phyloP scores from a whole-genome alignment of 1,140 invertebrate species.

The Caenorhabditis tropicalis region DNA sequence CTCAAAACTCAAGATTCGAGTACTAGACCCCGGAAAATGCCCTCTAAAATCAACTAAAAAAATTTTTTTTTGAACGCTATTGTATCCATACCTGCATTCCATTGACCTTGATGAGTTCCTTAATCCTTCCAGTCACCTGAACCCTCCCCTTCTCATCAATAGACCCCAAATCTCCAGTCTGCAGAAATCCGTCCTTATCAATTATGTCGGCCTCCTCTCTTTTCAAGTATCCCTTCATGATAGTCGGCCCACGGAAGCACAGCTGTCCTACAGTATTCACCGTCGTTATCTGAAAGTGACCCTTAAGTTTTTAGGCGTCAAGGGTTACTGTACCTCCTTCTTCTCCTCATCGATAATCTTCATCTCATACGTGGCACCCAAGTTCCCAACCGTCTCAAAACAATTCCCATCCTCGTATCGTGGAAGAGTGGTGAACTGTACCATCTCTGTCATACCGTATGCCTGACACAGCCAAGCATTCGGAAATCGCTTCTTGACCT shows the following conservation, averaged over 20 bases:
- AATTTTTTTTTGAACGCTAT: neutral
- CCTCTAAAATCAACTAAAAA: neutral
- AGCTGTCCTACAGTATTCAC: constrained; percentile 62
- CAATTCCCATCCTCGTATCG: constrained; percentile 58
- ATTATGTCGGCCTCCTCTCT: constrained; percentile 80
- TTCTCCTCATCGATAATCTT: constrained; percentile 73
- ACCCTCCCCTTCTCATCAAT: constrained; percentile 78
- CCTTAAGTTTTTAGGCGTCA: neutral
- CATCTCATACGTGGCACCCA: constrained; percentile 77
- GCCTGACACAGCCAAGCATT: constrained; percentile 56
- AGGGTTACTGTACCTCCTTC: neutral
- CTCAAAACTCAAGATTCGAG: too few species aligned
- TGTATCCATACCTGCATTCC: constrained; percentile 79
- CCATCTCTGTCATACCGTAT: constrained; percentile 74
- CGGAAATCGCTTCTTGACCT: constrained; percentile 51
- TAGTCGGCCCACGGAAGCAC: constrained; percentile 70
- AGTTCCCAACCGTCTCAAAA: constrained; percentile 78
- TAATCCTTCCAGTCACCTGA: constrained; percentile 83
- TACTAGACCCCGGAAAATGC: too few species aligned
- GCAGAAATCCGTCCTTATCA: constrained; percentile 78
- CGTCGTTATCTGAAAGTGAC: neutral
- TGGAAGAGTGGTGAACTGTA: constrained; percentile 68
- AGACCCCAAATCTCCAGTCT: constrained; percentile 82
- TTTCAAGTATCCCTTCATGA: constrained; percentile 78
- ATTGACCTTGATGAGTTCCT: constrained; percentile 90